phyloP scores from a whole-genome alignment of 2,113 vertebrate genomes.

The Thamnaconus septentrionalis region DNA sequence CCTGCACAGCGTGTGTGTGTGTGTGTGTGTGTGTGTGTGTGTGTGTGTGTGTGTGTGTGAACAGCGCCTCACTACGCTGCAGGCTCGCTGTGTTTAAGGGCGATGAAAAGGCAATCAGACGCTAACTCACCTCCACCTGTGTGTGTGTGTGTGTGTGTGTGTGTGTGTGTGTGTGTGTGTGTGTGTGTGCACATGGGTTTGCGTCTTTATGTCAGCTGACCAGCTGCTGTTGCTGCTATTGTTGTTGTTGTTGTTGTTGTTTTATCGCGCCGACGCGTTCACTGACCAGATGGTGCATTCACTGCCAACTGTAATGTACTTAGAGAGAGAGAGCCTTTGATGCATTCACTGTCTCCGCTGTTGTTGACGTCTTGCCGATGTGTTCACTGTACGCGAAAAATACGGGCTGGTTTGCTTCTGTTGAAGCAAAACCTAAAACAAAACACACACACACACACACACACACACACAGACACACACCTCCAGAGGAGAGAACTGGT shows the following conservation, averaged over 20 bases:
- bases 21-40: constrained; percentile 17
- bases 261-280: not conserved
- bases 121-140: not conserved
- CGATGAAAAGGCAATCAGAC: not conserved
- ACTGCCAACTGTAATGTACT: not conserved
- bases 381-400: not conserved
- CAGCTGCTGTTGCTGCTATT: not conserved
- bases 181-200: not conserved
- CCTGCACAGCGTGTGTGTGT: constrained; percentile 4
- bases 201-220: not conserved
- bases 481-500: constrained; percentile 52
- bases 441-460: not conserved
- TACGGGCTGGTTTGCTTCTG: not conserved
- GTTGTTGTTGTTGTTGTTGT: too few relatives aligned
- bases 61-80: not conserved
- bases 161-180: not conserved
- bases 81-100: not conserved
- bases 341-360: not conserved
- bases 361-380: not conserved
- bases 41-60: constrained; percentile 14
- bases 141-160: not conserved
- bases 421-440: too few relatives aligned
- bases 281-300: constrained; percentile 11
- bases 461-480: not conserved
- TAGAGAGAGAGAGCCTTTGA: not conserved